phyloP scores from a whole-genome alignment of 2,888 invertebrate species.

The Rhingia campestris region DNA sequence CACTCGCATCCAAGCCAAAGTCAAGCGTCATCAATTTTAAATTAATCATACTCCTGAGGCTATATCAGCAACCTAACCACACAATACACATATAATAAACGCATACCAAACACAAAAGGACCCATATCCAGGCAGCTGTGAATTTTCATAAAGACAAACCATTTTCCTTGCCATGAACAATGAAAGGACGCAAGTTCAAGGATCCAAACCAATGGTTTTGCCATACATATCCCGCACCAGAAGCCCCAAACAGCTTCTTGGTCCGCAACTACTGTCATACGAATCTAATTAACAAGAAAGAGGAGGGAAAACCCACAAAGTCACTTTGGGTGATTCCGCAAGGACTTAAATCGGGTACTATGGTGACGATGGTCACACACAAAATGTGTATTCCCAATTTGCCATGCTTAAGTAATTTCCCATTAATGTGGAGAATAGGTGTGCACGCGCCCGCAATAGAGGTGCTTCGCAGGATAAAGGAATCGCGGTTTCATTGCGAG shows the following conservation, averaged over 20 bases:
- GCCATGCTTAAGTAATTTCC: conserved; percentile 52
- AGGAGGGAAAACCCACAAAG: conserved; percentile 30
- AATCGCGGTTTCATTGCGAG: conserved; percentile 17
- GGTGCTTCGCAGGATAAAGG: conserved; percentile 37
- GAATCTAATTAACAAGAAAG: conserved; percentile 54
- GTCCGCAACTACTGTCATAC: conserved; percentile 26
- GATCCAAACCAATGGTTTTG: conserved; percentile 41
- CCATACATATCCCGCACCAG: neutral
- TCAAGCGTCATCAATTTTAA: conserved; percentile 66
- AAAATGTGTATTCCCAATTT: conserved; percentile 40
- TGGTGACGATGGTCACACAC: conserved; percentile 37
- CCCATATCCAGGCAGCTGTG: conserved; percentile 45
- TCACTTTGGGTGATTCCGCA: conserved; percentile 43
- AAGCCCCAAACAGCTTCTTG: conserved; percentile 11
- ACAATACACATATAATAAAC: conserved; percentile 28
- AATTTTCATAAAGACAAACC: conserved; percentile 29
- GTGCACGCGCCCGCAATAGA: conserved; percentile 2
- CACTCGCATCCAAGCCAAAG: conserved; percentile 7
- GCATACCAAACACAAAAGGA: conserved; percentile 15
- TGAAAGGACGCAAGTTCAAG: conserved; percentile 54
- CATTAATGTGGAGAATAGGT: conserved; percentile 42
- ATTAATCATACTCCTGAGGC: conserved; percentile 63
- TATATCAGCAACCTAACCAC: conserved; percentile 20
- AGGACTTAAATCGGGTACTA: conserved; percentile 34
- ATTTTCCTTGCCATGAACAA: neutral